Conservation (phyloP, 2,888 invertebrate genomes). For the Agrochola litura region DNA sequence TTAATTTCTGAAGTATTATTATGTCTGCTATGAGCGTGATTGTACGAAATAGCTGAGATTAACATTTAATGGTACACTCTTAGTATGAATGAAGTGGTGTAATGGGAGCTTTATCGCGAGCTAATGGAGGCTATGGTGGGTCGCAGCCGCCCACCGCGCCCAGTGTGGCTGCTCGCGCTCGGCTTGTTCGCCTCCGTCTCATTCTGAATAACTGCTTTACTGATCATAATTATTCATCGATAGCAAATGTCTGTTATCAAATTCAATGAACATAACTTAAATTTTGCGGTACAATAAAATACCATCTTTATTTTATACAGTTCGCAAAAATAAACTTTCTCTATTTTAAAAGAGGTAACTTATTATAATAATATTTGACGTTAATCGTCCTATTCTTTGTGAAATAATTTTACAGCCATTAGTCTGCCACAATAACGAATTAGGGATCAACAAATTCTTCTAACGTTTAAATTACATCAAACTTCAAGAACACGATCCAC, state of each 20-base stretch:
- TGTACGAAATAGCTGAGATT: conserved; percentile 80
- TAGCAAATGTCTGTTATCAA: conserved; percentile 16
- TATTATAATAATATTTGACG: conserved; percentile 28
- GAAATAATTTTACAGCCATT: conserved; percentile 39
- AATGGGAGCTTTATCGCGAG: conserved; percentile 81
- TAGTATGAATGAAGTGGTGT: conserved; percentile 82
- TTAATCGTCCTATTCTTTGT: conserved; percentile 32
- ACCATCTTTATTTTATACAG: conserved; percentile 24
- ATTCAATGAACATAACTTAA: conserved; percentile 8
- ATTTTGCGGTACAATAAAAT: conserved; percentile 22
- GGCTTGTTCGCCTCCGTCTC: conserved; percentile 43
- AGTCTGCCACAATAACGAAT: conserved; percentile 54
- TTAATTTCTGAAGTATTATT: conserved; percentile 66
- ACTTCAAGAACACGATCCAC: conserved; percentile 38
- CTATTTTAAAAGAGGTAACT: conserved; percentile 16
- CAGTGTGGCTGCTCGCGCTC: conserved; percentile 38
- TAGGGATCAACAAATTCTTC: conserved; percentile 40
- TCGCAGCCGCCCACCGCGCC: conserved; percentile 70
- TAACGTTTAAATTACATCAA: conserved; percentile 46
- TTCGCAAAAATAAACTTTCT: conserved; percentile 15
- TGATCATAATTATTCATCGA: conserved; percentile 38
- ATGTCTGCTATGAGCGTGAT: conserved; percentile 69
- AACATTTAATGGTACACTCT: conserved; percentile 81
- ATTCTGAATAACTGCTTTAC: conserved; percentile 36
- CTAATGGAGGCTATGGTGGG: conserved; percentile 78